Percentiles rank a stretch among this genome's conserved stretches.
Evolutionary conservation across 2,888 invertebrate genomes (phyloP).

Genomic region (Pseudococcus jackbeardsleyi): DNA sequence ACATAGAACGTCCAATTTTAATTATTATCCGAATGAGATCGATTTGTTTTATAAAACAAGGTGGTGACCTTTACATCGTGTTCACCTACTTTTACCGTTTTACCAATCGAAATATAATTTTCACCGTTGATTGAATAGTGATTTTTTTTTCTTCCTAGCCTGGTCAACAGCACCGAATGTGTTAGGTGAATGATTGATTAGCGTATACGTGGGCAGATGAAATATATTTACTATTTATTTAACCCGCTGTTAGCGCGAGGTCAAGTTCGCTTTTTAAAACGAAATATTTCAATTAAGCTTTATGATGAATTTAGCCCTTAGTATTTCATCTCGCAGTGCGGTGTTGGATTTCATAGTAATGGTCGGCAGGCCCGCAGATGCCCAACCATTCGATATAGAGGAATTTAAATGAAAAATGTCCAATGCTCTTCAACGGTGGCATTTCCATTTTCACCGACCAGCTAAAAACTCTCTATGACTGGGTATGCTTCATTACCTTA

Average conservation of each 20-base stretch:
- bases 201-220: slow-evolving; percentile 50
- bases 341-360: slow-evolving; percentile 25
- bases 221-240: slow-evolving; percentile 51
- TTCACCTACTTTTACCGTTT: slow-evolving; percentile 44
- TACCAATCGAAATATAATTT: slow-evolving; percentile 47
- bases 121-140: slow-evolving; percentile 32
- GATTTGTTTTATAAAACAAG: slow-evolving; percentile 45
- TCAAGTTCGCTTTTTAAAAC: slow-evolving; percentile 50
- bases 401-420: slow-evolving; percentile 40
- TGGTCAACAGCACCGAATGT: slow-evolving; percentile 2
- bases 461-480: too few relatives aligned
- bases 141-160: neutral
- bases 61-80: slow-evolving; percentile 39
- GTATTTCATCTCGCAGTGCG: neutral
- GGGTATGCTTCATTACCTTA: too few relatives aligned
- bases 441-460: neutral
- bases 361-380: neutral
- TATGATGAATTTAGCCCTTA: slow-evolving; percentile 50
- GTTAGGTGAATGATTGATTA: slow-evolving; percentile 39
- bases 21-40: slow-evolving; percentile 40
- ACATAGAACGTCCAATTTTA: slow-evolving; percentile 39
- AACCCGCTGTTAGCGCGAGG: slow-evolving; percentile 50
- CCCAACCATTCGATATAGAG: neutral
- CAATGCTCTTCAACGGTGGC: neutral
- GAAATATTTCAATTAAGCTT: slow-evolving; percentile 52